These are phyloP conservation scores for Thereva unica DNA, from an alignment of 2,888 invertebrate species.

Conservation along the genomic window DNA sequence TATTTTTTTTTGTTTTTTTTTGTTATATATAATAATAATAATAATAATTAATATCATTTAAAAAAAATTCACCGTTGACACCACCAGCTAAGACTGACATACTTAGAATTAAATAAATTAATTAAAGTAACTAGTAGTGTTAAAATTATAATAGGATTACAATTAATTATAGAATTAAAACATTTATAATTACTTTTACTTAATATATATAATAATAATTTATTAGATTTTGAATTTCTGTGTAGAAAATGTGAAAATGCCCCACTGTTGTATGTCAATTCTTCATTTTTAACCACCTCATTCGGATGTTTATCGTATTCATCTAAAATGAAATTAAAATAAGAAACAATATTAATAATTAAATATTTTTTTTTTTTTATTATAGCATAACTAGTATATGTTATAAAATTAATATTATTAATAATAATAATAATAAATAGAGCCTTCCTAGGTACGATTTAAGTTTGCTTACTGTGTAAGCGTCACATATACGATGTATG, in stretches of 20 bases:
- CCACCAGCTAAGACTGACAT: conserved; percentile 39
- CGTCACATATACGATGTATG: too few relatives aligned
- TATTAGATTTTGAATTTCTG: conserved; percentile 34
- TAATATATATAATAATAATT: conserved; percentile 35
- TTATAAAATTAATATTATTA: too few relatives aligned
- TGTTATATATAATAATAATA: too few relatives aligned
- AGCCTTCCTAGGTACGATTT: too few relatives aligned
- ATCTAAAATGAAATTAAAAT: conserved; percentile 60
- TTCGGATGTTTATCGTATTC: conserved; percentile 87
- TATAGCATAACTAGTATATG: neutral
- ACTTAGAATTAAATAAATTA: conserved; percentile 43
- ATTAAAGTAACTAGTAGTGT: conserved; percentile 46
- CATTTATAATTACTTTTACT: conserved; percentile 42
- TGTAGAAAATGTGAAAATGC: conserved; percentile 43
- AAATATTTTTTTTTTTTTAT: conserved; percentile 6
- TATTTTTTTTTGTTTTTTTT: too few relatives aligned
- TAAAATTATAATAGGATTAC: conserved; percentile 46
- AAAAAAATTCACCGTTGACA: conserved; percentile 42
- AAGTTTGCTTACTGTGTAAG: too few relatives aligned
- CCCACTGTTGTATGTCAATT: conserved; percentile 74
- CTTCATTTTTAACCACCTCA: conserved; percentile 92
- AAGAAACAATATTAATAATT: neutral
- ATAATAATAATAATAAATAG: too few relatives aligned
- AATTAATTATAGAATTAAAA: conserved; percentile 43
- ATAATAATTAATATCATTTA: conserved; percentile 35